phyloP scores from a whole-genome alignment of 2,797 vertebrate species.

The Semaprochilodus insignis region DNA sequence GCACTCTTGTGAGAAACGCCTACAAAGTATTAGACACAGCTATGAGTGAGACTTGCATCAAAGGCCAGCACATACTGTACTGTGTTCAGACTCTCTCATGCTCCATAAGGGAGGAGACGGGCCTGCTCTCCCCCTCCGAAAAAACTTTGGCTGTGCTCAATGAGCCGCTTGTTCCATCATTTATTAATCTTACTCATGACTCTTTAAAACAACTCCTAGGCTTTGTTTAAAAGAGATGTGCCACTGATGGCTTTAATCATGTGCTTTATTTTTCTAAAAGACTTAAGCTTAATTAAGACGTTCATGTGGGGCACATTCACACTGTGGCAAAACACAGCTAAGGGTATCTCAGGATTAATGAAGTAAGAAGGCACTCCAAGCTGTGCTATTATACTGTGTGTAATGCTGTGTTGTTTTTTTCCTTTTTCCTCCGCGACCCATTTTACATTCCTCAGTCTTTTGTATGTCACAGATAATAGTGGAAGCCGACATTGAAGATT shows the following conservation, averaged over 20 bases:
- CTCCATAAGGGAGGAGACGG: not conserved
- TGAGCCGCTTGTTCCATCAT: slow-evolving; percentile 45
- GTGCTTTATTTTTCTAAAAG: slow-evolving; percentile 37
- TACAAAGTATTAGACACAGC: slow-evolving; percentile 24
- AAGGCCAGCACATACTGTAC: slow-evolving; percentile 6
- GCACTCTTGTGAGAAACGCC: not conserved
- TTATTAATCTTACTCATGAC: slow-evolving; percentile 56
- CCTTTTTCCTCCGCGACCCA: not conserved
- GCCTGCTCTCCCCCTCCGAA: slow-evolving; percentile 21
- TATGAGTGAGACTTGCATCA: slow-evolving; percentile 24
- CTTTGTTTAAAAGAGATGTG: slow-evolving; percentile 37
- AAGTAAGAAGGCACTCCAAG: slow-evolving; percentile 11
- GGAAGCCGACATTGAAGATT: slow-evolving; percentile 26
- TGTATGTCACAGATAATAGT: slow-evolving; percentile 40
- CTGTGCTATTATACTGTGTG: slow-evolving; percentile 14
- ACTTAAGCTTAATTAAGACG: slow-evolving; percentile 35
- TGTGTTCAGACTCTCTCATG: slow-evolving; percentile 19
- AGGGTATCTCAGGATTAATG: slow-evolving; percentile 40
- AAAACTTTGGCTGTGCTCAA: slow-evolving; percentile 32
- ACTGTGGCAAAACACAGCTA: slow-evolving; percentile 15
- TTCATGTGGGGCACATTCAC: slow-evolving; percentile 11
- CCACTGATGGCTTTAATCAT: slow-evolving; percentile 43
- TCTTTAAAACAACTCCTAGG: slow-evolving; percentile 47
- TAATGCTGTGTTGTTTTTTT: not conserved
- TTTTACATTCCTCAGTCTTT: slow-evolving; percentile 11